Evolutionary conservation across 2,797 vertebrate species (phyloP), one percentile per base, ranked within the genome.

Genomic region (Tachyglossus aculeatus): DNA sequence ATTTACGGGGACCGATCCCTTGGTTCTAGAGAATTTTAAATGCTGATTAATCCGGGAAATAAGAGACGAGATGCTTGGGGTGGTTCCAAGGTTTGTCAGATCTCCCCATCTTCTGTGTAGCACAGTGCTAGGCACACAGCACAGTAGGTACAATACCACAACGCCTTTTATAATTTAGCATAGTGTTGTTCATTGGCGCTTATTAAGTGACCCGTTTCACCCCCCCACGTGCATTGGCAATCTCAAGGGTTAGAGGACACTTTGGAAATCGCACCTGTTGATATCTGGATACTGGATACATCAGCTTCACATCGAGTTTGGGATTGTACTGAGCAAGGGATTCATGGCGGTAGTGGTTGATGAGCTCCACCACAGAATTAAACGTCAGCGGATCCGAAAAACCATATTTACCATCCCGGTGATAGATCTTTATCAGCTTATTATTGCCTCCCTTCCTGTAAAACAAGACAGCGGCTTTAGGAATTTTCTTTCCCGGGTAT

Each of bases 381-480:
- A 99, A 99, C 0, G 96, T 97, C 75, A 99, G 91, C 0, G 96
- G 97, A 67, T 99, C 96, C 5, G 97, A 98, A 90, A 99, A 99
- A 71, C 97, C 97, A 0, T 97, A 98, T 81, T 96, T 96, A 32
- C 96, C 96, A 58, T 98, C 96, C 39, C 93, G 92, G 70, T 98
- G 96, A 88, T 97, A 98, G 89, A 99, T 98, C 92, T 98, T 98
- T 78, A 99, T 98, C 90, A 99, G 91, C 72, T 98, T 97, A 91
- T 98, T 99, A 91, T 97, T 98, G 68, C 97, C 97, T 65, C 96
- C 95, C 90, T 98, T 98, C 94, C 97, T 99, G 89, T 61, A 90
- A 88, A 94, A 78, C 9, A 43, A 77, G 13, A 81, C 19, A 83
- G 56, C 16, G 70, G 38, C 63, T 84, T 2, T 76, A n/a, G 74